A percentile compares a stretch with the other conserved stretches of the same genome.
Conservation (phyloP, 2,113 vertebrate genomes). For the Nesogale talazaci region DNA sequence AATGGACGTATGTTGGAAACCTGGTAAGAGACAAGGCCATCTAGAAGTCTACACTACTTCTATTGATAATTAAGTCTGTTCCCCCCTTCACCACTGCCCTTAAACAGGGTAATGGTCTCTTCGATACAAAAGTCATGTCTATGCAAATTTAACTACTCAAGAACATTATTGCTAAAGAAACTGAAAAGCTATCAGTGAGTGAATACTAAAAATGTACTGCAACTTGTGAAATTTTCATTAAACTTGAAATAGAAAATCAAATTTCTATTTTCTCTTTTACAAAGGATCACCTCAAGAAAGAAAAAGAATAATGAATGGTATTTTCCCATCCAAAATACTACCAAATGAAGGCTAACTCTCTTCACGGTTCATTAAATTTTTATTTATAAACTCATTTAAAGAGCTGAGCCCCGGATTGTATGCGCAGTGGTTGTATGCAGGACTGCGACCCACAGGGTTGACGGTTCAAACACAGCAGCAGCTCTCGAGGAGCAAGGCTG, state of each 20-base stretch:
- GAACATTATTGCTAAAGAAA: constrained; percentile 44
- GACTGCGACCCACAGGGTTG: too few species aligned
- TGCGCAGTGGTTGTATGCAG: too few species aligned
- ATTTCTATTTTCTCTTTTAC: too few species aligned
- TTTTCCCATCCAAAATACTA: constrained; percentile 48
- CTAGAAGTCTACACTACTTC: constrained; percentile 33
- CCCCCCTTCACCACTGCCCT: neutral
- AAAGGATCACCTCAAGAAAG: neutral
- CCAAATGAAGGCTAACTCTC: constrained; percentile 45
- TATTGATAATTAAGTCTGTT: constrained; percentile 32
- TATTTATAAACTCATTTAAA: neutral
- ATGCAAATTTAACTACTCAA: constrained; percentile 30
- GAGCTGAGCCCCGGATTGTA: too few species aligned
- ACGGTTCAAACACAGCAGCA: too few species aligned
- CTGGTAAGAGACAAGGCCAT: neutral
- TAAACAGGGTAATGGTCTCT: neutral
- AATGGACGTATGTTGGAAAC: neutral
- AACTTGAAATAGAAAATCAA: constrained; percentile 27
- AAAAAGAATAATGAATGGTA: constrained; percentile 13
- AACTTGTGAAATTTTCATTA: constrained; percentile 51
- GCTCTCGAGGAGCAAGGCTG: too few species aligned
- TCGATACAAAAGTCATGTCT: neutral
- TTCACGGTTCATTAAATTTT: constrained; percentile 44
- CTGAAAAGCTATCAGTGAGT: constrained; percentile 36
- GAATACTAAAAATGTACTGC: constrained; percentile 35